Evolutionary conservation across 2,888 invertebrate genomes (phyloP), one percentile per base, ranked within the genome.

Genomic region (Agrochola lota): DNA sequence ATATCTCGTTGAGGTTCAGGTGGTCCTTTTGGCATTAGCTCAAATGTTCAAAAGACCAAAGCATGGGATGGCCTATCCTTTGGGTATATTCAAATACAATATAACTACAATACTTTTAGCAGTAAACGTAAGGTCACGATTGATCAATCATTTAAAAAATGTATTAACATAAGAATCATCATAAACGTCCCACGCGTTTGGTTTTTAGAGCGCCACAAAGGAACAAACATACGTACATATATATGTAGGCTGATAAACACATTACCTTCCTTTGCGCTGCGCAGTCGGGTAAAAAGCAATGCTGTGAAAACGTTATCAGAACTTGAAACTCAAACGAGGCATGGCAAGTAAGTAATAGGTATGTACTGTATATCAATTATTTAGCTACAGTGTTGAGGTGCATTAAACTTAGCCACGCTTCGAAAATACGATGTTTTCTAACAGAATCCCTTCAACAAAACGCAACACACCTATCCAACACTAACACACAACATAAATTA

Each of bases 401-500:
- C 43, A 46, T 4, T 1, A 20, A 17, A 26, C 23, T 46, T n/a
- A 30, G 26, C 8, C 2, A 60, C 43, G 26, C 23, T 23, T n/a
- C 55, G 12, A 46, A 46, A 46, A 46, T 15, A 46, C 15, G 46
- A 15, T 46, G 46, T 46, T 46, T 46, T 46, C 46, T 46, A 46
- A 46, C 15, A 46, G 46, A 46, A 15, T 46, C 15, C 46, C 59
- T 11, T 46, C 23, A 55, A 40, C 17, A 7, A 35, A 43, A 64
- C 69, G 11, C 55, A 84, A 74, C 70, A 70, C 80, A 76, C 67
- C 69, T 64, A 67, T 71, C 81, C 72, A 77, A 66, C 73, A 74
- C 86, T 78, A 83, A 83, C 87, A 78, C 63, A 76, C 70, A 35
- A 73, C 80, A 88, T 86, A 85, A 89, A 89, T 88, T 88, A 90